phyloP scores from a whole-genome alignment of 2,888 invertebrate species.

The Sarcophaga rosellei region DNA sequence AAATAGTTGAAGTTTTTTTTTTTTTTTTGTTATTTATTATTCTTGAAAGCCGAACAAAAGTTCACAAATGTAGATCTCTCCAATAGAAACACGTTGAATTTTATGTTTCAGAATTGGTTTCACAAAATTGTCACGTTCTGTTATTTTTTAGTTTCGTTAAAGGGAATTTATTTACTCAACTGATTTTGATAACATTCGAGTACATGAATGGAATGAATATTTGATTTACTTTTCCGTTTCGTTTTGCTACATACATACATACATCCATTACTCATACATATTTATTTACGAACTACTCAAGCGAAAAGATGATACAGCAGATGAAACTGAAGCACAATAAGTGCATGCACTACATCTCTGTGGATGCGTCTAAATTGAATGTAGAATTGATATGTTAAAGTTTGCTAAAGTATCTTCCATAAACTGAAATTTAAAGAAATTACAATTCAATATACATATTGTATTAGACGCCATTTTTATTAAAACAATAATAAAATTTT shows the following conservation, averaged over 20 bases:
- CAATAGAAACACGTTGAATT: not conserved
- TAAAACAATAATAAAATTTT: no score
- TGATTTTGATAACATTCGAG: slow-evolving; percentile 80
- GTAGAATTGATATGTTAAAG: no score
- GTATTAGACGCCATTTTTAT: no score
- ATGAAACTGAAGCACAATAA: not conserved
- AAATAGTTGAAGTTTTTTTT: not conserved
- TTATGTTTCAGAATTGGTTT: not conserved
- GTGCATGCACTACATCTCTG: no score
- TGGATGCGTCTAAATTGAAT: no score
- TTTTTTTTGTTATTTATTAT: not conserved
- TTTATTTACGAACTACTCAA: slow-evolving; percentile 10
- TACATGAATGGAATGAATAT: slow-evolving; percentile 74
- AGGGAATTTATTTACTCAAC: slow-evolving; percentile 78
- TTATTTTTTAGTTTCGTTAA: slow-evolving; percentile 62
- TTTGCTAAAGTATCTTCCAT: no score
- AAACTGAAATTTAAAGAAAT: no score
- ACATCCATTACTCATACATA: not conserved
- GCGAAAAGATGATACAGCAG: not conserved
- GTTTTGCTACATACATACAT: not conserved
- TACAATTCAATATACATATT: no score
- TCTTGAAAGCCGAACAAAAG: not conserved
- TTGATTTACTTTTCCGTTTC: not conserved
- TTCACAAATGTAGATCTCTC: not conserved
- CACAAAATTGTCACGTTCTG: not conserved